phyloP scores from a whole-genome alignment of 2,797 vertebrate genomes.

The Darevskia mixta region DNA sequence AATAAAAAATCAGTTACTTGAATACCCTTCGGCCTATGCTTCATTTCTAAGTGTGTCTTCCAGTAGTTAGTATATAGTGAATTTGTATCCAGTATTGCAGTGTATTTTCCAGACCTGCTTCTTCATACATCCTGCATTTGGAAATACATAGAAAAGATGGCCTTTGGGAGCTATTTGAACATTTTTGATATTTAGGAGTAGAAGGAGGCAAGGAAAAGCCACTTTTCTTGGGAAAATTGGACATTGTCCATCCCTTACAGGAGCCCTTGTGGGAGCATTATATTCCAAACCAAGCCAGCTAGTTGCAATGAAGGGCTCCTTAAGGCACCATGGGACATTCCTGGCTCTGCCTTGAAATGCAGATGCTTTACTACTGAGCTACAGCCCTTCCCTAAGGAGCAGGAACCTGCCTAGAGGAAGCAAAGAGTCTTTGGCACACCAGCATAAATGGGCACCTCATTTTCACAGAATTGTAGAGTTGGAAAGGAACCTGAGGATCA shows the following conservation, averaged over 20 bases:
- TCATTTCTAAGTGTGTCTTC: neutral
- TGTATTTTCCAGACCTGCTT: neutral
- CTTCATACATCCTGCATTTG: neutral
- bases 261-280: neutral
- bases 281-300: slow-evolving; percentile 4
- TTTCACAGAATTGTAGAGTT: too few species aligned
- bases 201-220: neutral
- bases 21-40: neutral
- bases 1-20: neutral
- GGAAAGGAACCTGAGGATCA: too few species aligned
- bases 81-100: neutral
- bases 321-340: too few species aligned
- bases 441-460: too few species aligned
- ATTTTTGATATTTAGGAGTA: neutral
- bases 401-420: too few species aligned
- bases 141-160: neutral
- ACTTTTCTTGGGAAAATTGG: neutral
- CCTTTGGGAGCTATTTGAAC: neutral
- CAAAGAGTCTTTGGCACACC: too few species aligned
- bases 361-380: too few species aligned
- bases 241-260: neutral
- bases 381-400: too few species aligned
- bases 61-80: neutral
- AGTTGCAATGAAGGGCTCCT: neutral
- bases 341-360: too few species aligned